A percentile compares a stretch with the other conserved stretches of the same genome.
Conservation (phyloP, 2,113 vertebrate species). For the Sylvilagus bachmani region DNA sequence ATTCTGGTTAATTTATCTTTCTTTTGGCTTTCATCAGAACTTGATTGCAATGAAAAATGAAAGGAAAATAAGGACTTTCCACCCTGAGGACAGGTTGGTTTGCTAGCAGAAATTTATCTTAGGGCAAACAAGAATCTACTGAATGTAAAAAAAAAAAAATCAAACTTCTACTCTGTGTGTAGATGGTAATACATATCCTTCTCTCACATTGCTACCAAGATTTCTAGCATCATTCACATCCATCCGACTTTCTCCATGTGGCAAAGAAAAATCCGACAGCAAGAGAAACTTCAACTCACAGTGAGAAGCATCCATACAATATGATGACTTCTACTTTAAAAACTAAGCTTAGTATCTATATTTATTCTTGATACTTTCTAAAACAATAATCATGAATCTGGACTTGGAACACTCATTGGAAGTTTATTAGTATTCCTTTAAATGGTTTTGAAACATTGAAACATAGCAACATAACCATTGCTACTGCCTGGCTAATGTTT, state of each 20-base stretch:
- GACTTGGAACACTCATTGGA: constrained; percentile 54
- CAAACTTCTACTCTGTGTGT: constrained; percentile 83
- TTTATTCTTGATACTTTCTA: constrained; percentile 79
- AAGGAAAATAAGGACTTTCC: constrained; percentile 67
- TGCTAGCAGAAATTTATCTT: constrained; percentile 79
- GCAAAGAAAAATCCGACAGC: constrained; percentile 76
- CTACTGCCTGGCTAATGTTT: constrained; percentile 74
- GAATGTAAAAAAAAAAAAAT: constrained; percentile 73
- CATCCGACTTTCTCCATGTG: constrained; percentile 72
- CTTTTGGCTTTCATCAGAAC: constrained; percentile 83
- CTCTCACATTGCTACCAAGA: constrained; percentile 74
- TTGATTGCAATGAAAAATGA: constrained; percentile 69
- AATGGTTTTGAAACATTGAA: constrained; percentile 66
- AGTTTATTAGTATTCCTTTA: constrained; percentile 62
- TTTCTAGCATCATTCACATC: constrained; percentile 50
- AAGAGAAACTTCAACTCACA: constrained; percentile 62
- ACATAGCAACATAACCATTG: too few relatives aligned
- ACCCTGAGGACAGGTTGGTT: constrained; percentile 76
- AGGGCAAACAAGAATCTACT: constrained; percentile 77
- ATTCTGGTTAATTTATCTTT: constrained; percentile 82
- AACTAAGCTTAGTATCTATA: constrained; percentile 79
- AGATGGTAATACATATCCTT: constrained; percentile 82
- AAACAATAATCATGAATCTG: constrained; percentile 71
- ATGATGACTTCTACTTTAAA: constrained; percentile 71
- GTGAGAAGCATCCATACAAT: constrained; percentile 57